Evolutionary conservation across 2,888 invertebrate genomes (phyloP), one percentile per base, ranked within the genome.

Genomic region (Plemyria rubiginata): DNA sequence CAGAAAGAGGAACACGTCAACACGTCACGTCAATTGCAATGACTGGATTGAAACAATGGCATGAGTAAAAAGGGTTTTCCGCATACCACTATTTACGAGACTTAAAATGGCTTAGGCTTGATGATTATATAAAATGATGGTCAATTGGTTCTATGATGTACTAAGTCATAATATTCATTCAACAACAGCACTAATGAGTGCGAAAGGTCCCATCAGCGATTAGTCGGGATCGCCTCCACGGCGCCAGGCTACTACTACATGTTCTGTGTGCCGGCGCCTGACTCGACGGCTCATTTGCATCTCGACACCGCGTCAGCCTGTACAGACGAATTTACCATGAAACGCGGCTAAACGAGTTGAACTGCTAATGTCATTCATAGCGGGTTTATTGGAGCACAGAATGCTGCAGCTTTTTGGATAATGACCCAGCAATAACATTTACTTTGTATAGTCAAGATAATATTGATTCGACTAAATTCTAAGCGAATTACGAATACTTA

Each of bases 181-280:
- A 54, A 54, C 60, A 57, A 56, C 54, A 54, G 36, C 54, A 40
- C 57, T 66, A 61, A 66, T 63, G 66, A 66, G 58, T 54, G 62
- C 50, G 60, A 65, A 69, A 72, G 70, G 66, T 54, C 62, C 70
- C 73, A 48, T 48, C 48, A 55, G 50, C 79, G 82, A 84, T 82
- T 84, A 83, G 84, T 75, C 71, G 75, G 60, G 40, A 72, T 74
- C 84, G 86, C 66, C 85, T 67, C 70, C 57, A 65, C 69, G 64
- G 64, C 64, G 64, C 64, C 84, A 79, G 79, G 3, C 6, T n/a
- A 60, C 78, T 53, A 15, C 1, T 11, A 29, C 29, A 29, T 28
- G 15, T 16, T 63, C 63, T 59, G 51, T 54, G 52, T 2, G n/a
- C 60, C 59, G 73, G 73, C 73, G 73, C 73, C 73, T 66, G 64